These are phyloP conservation scores for Hydraecia micacea DNA, from an alignment of 2,888 invertebrate species.

Conservation along the genomic window DNA sequence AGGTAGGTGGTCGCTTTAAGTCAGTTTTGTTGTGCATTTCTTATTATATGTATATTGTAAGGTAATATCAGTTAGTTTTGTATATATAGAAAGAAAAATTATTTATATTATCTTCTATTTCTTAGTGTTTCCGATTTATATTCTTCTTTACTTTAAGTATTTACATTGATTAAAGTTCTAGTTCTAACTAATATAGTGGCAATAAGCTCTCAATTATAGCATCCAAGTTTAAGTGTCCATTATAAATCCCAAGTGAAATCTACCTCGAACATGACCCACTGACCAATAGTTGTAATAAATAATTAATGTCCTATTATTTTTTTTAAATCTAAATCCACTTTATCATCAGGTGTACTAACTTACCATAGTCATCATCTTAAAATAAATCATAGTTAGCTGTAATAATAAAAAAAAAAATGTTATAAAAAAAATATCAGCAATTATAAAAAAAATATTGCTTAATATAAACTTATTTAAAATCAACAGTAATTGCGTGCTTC, in stretches of 20 bases:
- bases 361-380: neutral
- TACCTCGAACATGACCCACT: neutral
- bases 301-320: neutral
- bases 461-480: neutral
- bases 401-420: neutral
- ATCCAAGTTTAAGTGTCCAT: neutral
- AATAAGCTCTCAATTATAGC: neutral
- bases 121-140: neutral
- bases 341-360: neutral
- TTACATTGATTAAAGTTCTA: neutral
- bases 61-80: neutral
- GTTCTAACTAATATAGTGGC: neutral
- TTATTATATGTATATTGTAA: neutral
- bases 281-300: neutral
- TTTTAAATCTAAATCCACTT: neutral
- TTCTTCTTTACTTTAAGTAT: neutral
- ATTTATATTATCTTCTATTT: neutral
- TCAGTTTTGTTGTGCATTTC: neutral
- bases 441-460: no score
- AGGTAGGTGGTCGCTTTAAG: conserved; percentile 12
- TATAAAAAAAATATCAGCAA: neutral
- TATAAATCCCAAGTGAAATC: neutral
- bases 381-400: neutral
- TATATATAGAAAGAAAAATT: neutral
- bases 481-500: neutral